Percentiles rank a stretch among this genome's conserved stretches.
Evolutionary conservation across 2,113 vertebrate genomes (phyloP).

Genomic region (Crotalus horridus): DNA sequence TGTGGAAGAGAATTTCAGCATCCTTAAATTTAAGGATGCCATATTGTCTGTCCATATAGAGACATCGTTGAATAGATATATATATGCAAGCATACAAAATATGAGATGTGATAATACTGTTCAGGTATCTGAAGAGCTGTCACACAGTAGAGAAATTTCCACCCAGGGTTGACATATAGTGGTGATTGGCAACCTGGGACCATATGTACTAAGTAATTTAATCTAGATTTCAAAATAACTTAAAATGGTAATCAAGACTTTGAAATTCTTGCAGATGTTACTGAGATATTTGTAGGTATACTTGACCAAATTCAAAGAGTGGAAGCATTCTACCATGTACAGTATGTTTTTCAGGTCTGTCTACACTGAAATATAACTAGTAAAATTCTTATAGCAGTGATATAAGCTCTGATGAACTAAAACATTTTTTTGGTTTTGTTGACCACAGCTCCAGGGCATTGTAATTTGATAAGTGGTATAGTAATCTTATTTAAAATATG

Average conservation of each 20-base stretch:
- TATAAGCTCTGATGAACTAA: slow-evolving; percentile 65
- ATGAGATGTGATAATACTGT: background rate
- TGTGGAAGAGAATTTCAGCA: background rate
- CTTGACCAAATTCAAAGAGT: slow-evolving; percentile 41
- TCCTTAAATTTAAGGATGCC: background rate
- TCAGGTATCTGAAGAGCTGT: background rate
- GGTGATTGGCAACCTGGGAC: background rate
- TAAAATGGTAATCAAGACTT: slow-evolving; percentile 23
- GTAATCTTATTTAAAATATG: slow-evolving; percentile 71
- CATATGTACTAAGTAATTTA: slow-evolving; percentile 13
- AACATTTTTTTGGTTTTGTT: slow-evolving; percentile 63
- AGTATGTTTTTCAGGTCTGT: slow-evolving; percentile 42
- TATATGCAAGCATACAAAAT: background rate
- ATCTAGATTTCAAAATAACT: slow-evolving; percentile 22
- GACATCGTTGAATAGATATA: background rate
- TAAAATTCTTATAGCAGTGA: slow-evolving; percentile 49
- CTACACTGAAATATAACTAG: slow-evolving; percentile 34
- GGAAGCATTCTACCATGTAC: slow-evolving; percentile 44
- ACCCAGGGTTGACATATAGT: background rate
- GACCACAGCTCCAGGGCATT: slow-evolving; percentile 66
- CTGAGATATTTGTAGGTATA: slow-evolving; percentile 38
- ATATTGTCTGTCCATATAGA: background rate
- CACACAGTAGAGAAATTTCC: background rate
- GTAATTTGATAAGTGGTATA: slow-evolving; percentile 72
- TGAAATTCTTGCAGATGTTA: slow-evolving; percentile 32